phyloP scores from a whole-genome alignment of 1,140 invertebrate species.

The Aphaenogaster ashmeadi region DNA sequence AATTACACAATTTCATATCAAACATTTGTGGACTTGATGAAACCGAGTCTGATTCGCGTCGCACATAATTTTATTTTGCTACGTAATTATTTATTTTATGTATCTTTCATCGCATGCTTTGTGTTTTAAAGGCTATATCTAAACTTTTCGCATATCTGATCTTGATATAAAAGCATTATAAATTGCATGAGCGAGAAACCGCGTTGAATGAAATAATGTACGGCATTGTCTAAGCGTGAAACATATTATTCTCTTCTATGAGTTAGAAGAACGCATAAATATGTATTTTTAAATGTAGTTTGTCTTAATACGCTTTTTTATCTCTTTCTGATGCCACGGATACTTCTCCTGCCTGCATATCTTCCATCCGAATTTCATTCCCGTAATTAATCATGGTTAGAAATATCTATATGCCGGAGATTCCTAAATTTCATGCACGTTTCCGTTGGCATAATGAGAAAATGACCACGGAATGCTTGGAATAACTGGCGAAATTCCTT shows the following conservation, averaged over 20 bases:
- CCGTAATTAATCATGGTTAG: slow-evolving; percentile 66
- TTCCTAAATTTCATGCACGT: slow-evolving; percentile 56
- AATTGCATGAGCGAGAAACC: slow-evolving; percentile 43
- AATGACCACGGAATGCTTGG: slow-evolving; percentile 45
- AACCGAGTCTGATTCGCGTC: background rate
- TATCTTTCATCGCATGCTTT: background rate
- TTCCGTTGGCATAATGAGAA: slow-evolving; percentile 56
- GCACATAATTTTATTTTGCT: background rate
- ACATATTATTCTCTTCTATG: slow-evolving; percentile 31
- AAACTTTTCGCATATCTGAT: slow-evolving; percentile 26
- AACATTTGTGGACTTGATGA: background rate
- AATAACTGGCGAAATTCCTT: slow-evolving; percentile 54
- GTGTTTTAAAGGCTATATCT: background rate
- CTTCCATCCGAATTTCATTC: slow-evolving; percentile 64
- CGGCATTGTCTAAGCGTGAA: slow-evolving; percentile 43
- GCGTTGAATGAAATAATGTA: slow-evolving; percentile 56
- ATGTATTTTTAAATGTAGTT: slow-evolving; percentile 32
- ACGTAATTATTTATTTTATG: slow-evolving; percentile 3
- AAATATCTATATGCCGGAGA: slow-evolving; percentile 51
- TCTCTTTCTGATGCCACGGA: background rate
- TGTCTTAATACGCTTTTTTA: background rate
- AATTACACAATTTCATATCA: background rate
- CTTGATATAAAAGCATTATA: slow-evolving; percentile 46
- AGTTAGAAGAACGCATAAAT: slow-evolving; percentile 25
- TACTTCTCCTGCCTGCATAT: background rate